Evolutionary conservation across 1,140 invertebrate genomes (phyloP).

Genomic region (Phenacoccus solenopsis): DNA sequence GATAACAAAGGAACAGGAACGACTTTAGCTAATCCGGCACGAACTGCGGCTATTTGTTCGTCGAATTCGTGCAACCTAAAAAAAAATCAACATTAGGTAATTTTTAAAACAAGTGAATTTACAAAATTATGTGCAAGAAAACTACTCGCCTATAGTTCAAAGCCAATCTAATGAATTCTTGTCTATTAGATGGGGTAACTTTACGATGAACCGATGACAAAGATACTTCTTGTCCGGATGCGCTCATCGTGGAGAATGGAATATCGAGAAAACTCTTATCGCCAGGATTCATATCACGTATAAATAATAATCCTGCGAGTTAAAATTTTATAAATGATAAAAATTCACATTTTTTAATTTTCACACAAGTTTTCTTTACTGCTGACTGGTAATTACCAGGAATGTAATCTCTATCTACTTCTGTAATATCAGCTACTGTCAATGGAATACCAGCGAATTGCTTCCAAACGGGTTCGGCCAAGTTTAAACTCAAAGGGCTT

Average conservation of each 20-base stretch:
- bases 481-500: constrained; percentile 79
- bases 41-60: constrained; percentile 72
- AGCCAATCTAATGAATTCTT: constrained; percentile 81
- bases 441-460: constrained; percentile 69
- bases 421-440: constrained; percentile 74
- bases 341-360: background rate
- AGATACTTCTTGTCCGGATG: constrained; percentile 72
- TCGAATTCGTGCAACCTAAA: constrained; percentile 85
- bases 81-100: constrained; percentile 22
- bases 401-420: constrained; percentile 92
- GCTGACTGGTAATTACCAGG: constrained; percentile 42
- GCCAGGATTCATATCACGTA: constrained; percentile 75
- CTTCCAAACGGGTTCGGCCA: constrained; percentile 88
- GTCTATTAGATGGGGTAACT: constrained; percentile 76
- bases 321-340: too few species aligned
- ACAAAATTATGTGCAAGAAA: background rate
- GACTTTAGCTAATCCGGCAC: constrained; percentile 86
- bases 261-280: constrained; percentile 72
- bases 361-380: background rate
- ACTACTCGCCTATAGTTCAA: constrained; percentile 66
- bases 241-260: constrained; percentile 85
- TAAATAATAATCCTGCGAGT: constrained; percentile 64
- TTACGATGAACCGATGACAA: constrained; percentile 61
- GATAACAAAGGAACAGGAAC: constrained; percentile 82
- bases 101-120: too few species aligned